These are phyloP conservation scores for Amphiduros pacificus DNA, from an alignment of 2,888 invertebrate genomes.

Conservation along the genomic window DNA sequence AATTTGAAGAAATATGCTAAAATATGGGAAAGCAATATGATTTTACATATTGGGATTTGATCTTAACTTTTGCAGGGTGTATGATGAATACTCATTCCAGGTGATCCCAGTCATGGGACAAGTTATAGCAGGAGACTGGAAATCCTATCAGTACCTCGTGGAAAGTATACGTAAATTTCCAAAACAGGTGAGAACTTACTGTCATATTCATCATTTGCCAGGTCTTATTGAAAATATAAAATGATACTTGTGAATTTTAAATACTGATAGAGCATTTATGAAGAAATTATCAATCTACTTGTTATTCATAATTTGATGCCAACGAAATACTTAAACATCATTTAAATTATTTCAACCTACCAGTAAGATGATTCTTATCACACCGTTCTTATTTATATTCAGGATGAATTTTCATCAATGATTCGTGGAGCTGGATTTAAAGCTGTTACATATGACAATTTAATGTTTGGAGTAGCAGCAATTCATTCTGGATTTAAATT, in stretches of 20 bases:
- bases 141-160: conserved; percentile 95
- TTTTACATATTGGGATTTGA: too few relatives aligned
- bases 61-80: conserved; percentile 67
- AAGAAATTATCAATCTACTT: too few relatives aligned
- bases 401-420: conserved; percentile 84
- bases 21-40: too few relatives aligned
- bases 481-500: conserved; percentile 96
- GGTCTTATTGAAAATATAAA: too few relatives aligned
- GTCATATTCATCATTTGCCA: too few relatives aligned
- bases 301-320: too few relatives aligned
- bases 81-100: conserved; percentile 97
- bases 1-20: too few relatives aligned
- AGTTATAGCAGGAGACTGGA: conserved; percentile 89
- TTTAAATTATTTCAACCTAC: too few relatives aligned
- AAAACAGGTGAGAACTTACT: conserved; percentile 77
- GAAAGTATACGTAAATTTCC: conserved; percentile 98
- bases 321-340: not conserved
- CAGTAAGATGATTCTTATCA: too few relatives aligned
- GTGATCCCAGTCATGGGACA: conserved; percentile 96
- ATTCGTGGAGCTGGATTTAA: conserved; percentile 88
- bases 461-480: conserved; percentile 87
- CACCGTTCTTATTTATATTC: conserved; percentile 44
- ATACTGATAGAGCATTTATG: too few relatives aligned
- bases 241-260: too few relatives aligned
- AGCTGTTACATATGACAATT: conserved; percentile 84